Evolutionary conservation across 2,797 vertebrate genomes (phyloP).

Genomic region (Phataginus tricuspis): DNA sequence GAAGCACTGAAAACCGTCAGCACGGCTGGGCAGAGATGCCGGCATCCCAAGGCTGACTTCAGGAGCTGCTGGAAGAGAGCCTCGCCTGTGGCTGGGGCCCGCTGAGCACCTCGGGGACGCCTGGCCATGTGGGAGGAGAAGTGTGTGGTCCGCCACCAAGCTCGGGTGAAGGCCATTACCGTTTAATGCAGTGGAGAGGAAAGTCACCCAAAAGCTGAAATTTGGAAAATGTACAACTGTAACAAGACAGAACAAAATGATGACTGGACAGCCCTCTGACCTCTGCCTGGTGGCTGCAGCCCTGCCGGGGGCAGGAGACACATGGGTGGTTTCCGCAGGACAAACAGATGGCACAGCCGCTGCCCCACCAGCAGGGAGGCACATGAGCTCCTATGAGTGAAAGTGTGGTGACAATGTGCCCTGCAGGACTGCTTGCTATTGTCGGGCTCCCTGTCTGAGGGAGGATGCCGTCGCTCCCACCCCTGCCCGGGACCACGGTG

Average conservation of each 20-base stretch:
- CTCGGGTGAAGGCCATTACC: not conserved
- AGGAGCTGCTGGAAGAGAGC: not conserved
- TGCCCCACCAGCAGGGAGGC: not conserved
- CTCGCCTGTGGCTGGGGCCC: not conserved
- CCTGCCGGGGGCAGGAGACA: not conserved
- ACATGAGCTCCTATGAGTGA: not conserved
- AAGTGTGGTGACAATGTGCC: not conserved
- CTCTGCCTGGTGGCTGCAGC: rapidly evolving
- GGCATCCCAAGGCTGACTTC: not conserved
- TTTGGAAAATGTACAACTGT: not conserved
- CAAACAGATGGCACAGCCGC: not conserved
- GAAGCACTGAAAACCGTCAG: not conserved
- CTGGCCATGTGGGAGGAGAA: not conserved
- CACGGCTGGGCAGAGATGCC: not conserved
- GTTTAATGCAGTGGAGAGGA: not conserved
- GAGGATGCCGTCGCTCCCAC: not conserved
- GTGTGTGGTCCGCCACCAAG: rapidly evolving
- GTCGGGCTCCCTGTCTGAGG: too few relatives aligned
- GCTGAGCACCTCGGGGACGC: not conserved
- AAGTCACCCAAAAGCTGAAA: not conserved
- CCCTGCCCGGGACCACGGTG: not conserved
- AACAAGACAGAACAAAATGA: not conserved
- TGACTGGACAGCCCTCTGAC: not conserved
- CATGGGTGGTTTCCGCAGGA: not conserved
- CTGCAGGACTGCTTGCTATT: rapidly evolving